These are phyloP conservation scores for Mayetiola destructor DNA, from an alignment of 2,888 invertebrate species.

Conservation along the genomic window DNA sequence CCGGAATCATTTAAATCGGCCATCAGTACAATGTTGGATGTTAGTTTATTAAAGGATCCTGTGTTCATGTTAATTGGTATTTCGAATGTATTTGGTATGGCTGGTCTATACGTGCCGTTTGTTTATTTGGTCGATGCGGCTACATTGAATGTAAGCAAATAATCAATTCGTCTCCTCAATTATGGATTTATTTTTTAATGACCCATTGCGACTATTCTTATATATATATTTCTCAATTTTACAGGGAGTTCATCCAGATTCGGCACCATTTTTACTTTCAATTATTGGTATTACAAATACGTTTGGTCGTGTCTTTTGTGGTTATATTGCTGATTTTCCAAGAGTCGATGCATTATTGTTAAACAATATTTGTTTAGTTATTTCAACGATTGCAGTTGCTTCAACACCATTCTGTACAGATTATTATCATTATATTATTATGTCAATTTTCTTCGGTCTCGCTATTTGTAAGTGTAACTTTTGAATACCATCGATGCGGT, in stretches of 20 bases:
- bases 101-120: slow-evolving; percentile 93
- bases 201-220: not conserved
- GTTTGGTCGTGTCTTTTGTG: slow-evolving; percentile 76
- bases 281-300: slow-evolving; percentile 91
- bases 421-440: slow-evolving; percentile 60
- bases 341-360: slow-evolving; percentile 82
- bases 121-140: slow-evolving; percentile 83
- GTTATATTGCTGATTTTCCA: slow-evolving; percentile 82
- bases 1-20: slow-evolving; percentile 72
- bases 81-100: slow-evolving; percentile 93
- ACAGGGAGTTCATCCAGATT: slow-evolving; percentile 53
- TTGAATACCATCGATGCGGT: not conserved
- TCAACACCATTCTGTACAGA: slow-evolving; percentile 69
- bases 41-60: slow-evolving; percentile 72
- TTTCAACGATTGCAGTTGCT: slow-evolving; percentile 75
- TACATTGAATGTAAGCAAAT: slow-evolving; percentile 44
- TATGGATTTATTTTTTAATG: slow-evolving; percentile 14
- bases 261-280: slow-evolving; percentile 62
- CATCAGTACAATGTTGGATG: slow-evolving; percentile 79
- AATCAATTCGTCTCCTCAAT: not conserved
- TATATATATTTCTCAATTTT: slow-evolving; percentile 22
- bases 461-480: slow-evolving; percentile 61
- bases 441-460: slow-evolving; percentile 80
- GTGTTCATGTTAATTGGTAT: slow-evolving; percentile 84
- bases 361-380: slow-evolving; percentile 82